Evolutionary conservation across 2,113 vertebrate species (phyloP).

Genomic region (Cheirogaleus medius): DNA sequence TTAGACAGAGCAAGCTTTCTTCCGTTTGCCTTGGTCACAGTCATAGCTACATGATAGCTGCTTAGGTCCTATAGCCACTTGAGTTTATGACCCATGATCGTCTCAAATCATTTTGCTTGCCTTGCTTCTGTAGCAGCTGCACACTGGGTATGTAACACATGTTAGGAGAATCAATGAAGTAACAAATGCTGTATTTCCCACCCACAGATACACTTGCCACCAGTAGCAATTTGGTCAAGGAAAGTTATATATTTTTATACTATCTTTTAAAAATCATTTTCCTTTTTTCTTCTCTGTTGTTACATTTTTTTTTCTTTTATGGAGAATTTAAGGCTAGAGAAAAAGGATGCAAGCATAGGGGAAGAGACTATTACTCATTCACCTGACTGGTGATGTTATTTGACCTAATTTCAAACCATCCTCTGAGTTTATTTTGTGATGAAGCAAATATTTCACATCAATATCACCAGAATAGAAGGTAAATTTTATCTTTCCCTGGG

Average conservation of each 20-base stretch:
- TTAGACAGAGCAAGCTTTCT: not conserved
- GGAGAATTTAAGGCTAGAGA: not conserved
- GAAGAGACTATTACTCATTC: not conserved
- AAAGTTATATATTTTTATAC: not conserved
- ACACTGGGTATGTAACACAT: not conserved
- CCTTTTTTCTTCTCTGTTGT: not conserved
- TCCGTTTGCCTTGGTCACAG: not conserved
- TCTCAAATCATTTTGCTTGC: not conserved
- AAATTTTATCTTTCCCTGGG: constrained; percentile 15
- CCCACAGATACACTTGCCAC: not conserved
- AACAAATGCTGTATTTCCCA: not conserved
- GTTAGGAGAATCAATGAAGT: not conserved
- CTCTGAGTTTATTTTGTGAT: constrained; percentile 28
- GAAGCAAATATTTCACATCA: constrained; percentile 20
- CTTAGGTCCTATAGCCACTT: not conserved
- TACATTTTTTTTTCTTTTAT: not conserved
- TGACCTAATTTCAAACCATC: constrained; percentile 15
- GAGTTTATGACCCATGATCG: not conserved
- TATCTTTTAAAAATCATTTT: not conserved
- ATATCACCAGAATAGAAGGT: not conserved
- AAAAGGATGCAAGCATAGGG: not conserved
- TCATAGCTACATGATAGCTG: not conserved
- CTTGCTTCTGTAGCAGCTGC: not conserved
- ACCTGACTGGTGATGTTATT: not conserved
- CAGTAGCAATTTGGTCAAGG: not conserved